Evolutionary conservation across 2,888 invertebrate species (phyloP).

Genomic region (Microctonus hyperodae): DNA sequence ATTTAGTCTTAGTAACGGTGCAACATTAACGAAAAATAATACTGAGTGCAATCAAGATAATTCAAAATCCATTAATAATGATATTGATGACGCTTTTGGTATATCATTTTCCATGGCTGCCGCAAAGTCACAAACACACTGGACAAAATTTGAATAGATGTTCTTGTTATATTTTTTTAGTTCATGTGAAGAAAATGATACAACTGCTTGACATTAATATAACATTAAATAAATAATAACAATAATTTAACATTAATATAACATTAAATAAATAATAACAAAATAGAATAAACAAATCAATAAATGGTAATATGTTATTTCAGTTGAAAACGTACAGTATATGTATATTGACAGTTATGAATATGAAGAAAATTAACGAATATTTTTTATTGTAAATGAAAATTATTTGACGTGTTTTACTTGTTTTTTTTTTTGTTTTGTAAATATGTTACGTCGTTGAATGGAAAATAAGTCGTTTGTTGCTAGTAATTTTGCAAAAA

Average conservation of each 20-base stretch:
- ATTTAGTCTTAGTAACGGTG: conserved; percentile 60
- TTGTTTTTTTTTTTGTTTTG: conserved; percentile 6
- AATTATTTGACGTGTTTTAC: not conserved
- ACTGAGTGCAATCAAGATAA: conserved; percentile 42
- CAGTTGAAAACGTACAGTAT: not conserved
- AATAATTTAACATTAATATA: too few relatives aligned
- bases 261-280: conserved; percentile 28
- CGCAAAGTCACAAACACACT: conserved; percentile 66
- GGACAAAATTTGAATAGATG: conserved; percentile 69
- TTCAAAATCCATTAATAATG: conserved; percentile 47
- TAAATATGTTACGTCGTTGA: conserved; percentile 24
- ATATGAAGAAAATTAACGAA: not conserved
- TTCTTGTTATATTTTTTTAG: not conserved
- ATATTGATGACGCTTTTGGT: conserved; percentile 58
- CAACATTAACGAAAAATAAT: conserved; percentile 44
- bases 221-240: too few relatives aligned
- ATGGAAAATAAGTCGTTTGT: conserved; percentile 11
- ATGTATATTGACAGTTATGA: not conserved
- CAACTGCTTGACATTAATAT: conserved; percentile 28
- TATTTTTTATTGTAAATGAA: not conserved
- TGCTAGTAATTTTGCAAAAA: conserved; percentile 1
- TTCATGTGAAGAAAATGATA: not conserved
- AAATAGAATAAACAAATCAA: not conserved
- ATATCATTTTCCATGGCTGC: conserved; percentile 56
- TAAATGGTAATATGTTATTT: not conserved